A percentile compares a stretch with the other conserved stretches of the same genome.
These are phyloP conservation scores for Lethocerus indicus DNA, from an alignment of 1,140 invertebrate genomes.

Conservation along the genomic window DNA sequence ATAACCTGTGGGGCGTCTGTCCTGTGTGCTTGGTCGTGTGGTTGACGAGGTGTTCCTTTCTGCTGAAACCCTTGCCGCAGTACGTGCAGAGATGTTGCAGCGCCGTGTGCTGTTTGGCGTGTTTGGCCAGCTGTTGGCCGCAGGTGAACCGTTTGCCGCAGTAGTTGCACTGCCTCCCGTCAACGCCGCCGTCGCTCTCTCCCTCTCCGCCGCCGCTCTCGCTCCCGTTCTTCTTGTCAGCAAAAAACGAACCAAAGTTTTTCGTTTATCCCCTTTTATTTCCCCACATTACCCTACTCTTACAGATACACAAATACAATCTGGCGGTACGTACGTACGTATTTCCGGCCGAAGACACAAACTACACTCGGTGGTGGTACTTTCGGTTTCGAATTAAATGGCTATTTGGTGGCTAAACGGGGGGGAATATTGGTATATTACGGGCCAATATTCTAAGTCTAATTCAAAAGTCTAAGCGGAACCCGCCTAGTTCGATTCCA, in stretches of 20 bases:
- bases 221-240: background rate
- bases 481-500: too few relatives aligned
- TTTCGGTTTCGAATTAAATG: too few relatives aligned
- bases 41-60: constrained; percentile 47
- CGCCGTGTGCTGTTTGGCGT: constrained; percentile 9
- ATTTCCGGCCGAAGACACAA: too few relatives aligned
- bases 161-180: constrained; percentile 43
- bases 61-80: constrained; percentile 50
- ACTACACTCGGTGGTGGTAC: too few relatives aligned
- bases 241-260: background rate
- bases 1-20: background rate
- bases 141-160: background rate
- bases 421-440: too few relatives aligned
- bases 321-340: too few relatives aligned
- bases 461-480: too few relatives aligned
- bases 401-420: too few relatives aligned
- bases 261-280: too few relatives aligned
- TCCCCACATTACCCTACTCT: too few relatives aligned
- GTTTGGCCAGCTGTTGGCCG: background rate
- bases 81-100: constrained; percentile 28
- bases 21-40: constrained; percentile 49
- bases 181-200: constrained; percentile 36
- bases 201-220: background rate
- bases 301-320: too few relatives aligned
- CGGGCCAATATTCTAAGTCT: too few relatives aligned